A percentile compares a stretch with the other conserved stretches of the same genome.
Conservation (phyloP, 2,113 vertebrate species). For the Martes martes region DNA sequence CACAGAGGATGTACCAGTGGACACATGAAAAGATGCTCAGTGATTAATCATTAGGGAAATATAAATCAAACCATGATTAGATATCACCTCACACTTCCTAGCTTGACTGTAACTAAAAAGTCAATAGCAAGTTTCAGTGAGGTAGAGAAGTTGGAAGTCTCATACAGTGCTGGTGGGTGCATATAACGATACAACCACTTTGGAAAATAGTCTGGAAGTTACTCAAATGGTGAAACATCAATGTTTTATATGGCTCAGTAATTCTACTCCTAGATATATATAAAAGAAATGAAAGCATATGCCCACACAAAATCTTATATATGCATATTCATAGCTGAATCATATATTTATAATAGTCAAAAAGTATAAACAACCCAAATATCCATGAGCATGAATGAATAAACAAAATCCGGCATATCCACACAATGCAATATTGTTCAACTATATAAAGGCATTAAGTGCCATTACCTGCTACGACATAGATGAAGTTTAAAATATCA, state of each 20-base stretch:
- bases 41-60: background rate
- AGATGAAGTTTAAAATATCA: background rate
- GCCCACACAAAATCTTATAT: background rate
- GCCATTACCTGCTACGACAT: background rate
- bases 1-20: background rate
- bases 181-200: background rate
- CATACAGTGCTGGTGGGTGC: background rate
- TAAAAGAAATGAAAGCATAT: background rate
- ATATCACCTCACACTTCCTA: background rate
- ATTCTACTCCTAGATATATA: background rate
- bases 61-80: background rate
- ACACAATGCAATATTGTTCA: background rate
- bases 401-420: background rate
- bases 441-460: background rate
- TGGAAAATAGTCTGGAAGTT: background rate
- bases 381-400: background rate
- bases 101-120: background rate
- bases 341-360: background rate
- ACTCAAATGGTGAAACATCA: background rate
- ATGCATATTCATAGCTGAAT: background rate
- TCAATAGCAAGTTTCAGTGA: background rate
- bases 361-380: background rate
- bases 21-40: background rate
- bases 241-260: background rate
- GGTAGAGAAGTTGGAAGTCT: background rate